phyloP scores from a whole-genome alignment of 2,888 invertebrate species.

The Sycophila texana region DNA sequence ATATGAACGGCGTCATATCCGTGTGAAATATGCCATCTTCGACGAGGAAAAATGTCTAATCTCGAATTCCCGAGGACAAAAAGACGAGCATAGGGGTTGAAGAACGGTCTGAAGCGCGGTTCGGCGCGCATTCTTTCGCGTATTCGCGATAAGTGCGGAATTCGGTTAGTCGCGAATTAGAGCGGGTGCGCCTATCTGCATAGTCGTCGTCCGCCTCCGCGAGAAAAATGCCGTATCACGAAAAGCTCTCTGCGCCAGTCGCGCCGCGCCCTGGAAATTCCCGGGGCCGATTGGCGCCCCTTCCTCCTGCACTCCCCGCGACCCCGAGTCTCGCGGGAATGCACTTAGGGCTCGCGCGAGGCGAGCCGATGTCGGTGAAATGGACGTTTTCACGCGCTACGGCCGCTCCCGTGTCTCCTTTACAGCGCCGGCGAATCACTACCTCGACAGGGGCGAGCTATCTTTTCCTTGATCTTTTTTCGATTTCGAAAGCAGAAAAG shows the following conservation, averaged over 20 bases:
- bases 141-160: constrained; percentile 32
- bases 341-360: constrained; percentile 34
- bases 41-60: constrained; percentile 1
- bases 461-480: no score
- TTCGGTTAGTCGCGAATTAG: constrained; percentile 39
- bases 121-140: neutral
- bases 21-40: neutral
- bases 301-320: neutral
- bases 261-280: neutral
- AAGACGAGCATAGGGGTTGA: neutral
- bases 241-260: constrained; percentile 27
- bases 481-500: neutral
- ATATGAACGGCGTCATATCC: no score
- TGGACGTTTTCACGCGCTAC: no score
- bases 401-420: no score
- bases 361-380: constrained; percentile 51
- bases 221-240: constrained; percentile 47
- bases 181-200: constrained; percentile 21
- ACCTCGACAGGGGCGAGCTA: no score
- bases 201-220: neutral
- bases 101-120: neutral
- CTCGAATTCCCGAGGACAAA: neutral
- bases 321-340: neutral
- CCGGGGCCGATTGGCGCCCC: no score
- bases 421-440: no score